Percentiles rank a stretch among this genome's conserved stretches.
These are phyloP conservation scores for Pavo muticus DNA, from an alignment of 2,113 vertebrate species.

Conservation along the genomic window DNA sequence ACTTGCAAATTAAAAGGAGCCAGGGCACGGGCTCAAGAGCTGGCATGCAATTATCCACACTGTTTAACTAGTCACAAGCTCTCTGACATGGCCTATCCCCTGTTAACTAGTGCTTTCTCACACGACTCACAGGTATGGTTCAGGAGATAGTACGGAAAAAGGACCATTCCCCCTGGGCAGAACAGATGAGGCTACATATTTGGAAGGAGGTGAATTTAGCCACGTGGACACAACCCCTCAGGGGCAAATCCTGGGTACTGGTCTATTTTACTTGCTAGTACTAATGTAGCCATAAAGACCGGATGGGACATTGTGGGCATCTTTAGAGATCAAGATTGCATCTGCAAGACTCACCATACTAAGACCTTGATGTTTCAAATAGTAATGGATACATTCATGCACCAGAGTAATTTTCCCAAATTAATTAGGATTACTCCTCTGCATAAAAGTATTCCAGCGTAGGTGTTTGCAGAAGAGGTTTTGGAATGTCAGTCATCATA, in stretches of 20 bases:
- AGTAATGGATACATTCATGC: slow-evolving; percentile 30
- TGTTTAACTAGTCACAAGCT: background rate
- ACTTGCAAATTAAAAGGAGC: background rate
- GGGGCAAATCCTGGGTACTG: background rate
- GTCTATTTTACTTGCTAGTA: background rate
- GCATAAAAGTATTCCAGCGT: slow-evolving; percentile 42
- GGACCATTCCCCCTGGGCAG: background rate
- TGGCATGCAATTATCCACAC: background rate
- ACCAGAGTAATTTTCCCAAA: slow-evolving; percentile 61
- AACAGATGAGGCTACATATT: background rate
- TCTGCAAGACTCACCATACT: slow-evolving; percentile 7
- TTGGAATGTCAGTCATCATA: slow-evolving; percentile 64
- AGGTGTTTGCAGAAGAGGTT: slow-evolving; percentile 49
- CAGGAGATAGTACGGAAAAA: background rate
- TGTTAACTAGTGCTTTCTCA: background rate
- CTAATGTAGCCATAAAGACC: background rate
- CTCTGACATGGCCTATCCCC: background rate
- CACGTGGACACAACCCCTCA: background rate
- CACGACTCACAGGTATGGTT: background rate
- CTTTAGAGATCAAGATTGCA: slow-evolving; percentile 37
- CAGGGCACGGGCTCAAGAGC: background rate
- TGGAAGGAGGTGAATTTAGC: background rate
- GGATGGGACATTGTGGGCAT: background rate
- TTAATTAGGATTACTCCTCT: slow-evolving; percentile 67
- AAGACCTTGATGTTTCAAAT: slow-evolving; percentile 4